Base-by-base conservation (phyloP, 2,888 invertebrate genomes). In the Nebria brevicollis region DNA sequence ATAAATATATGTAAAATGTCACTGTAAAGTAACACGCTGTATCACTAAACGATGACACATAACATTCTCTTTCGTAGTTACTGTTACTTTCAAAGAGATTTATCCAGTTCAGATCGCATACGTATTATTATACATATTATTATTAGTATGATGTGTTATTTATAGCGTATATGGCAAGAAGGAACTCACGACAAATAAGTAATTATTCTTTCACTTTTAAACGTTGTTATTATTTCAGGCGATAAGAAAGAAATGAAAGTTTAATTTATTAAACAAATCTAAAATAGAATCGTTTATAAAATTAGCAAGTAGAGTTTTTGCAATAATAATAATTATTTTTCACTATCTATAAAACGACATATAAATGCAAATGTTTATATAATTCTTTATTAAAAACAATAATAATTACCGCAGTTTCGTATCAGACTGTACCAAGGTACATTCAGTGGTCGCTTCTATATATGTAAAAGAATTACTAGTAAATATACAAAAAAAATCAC, bases 231-330 rank as follows among this genome's bases (percentile, higher is more conserved):
- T 66, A 78, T 78, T 78, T 72, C 66, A 78, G 42, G 72, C 78
- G 72, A 78, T 78, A 78, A 73, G 73, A 78, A 78, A 77, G 72
- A 77, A 77, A 77, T 72, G 78, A 78, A 78, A 78, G 78, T 78
- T 73, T 66, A 78, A 78, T 78, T 78, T 78, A 78, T 78, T 34
- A 34, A 8, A 13, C 15, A 66, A 66, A 11, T 70, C 25, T 70
- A 26, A 70, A 26, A 20, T 34, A 15, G 25, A 25, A 70, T 26
- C 26, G 70, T 70, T 26, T 34, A 70, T 25, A 26, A 66, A 70
- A 70, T 70, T 25, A 70, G 66, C 66, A 66, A 66, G 8, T 66
- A 66, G 66, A 13, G 54, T 54, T 54, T 13, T 54, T 66, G 66
- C 25, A 66, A 66, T 66, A 13, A n/a, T 20, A 25, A 2, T 34